Evolutionary conservation across 53 echinoderm and acorn worm genomes (phyloP), one percentile per base, ranked within the genome.

Genomic region (Luidia sarsii): DNA sequence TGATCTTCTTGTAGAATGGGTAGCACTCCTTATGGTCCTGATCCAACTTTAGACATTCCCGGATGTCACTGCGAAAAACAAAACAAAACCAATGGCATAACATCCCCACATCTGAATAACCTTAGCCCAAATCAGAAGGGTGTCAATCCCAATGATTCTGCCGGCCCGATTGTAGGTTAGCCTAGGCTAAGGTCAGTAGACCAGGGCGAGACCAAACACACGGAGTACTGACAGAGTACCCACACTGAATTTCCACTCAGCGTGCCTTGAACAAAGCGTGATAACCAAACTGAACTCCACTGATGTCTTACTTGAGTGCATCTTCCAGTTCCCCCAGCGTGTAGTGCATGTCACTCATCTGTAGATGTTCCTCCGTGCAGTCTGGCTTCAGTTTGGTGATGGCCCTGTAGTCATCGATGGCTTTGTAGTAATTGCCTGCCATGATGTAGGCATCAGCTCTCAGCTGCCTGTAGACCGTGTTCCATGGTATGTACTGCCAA

Each of bases 11-110:
- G 60, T 99, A 99, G 27, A 85, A 80, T 18, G 99, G 88, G 39
- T 82, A 80, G 39, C 99, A 94, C 51, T 90, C 48, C 41, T 99
- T 94, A 33, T 99, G 99, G 53, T 99, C 99, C 59, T 89, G 99
- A 64, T 94, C 99, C 22, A 99, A 70, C 68, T 99, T 99, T 4
- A 99, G 80, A 65, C 99, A 99, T 31, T 99, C 94, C 53, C 99
- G 81, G 13, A 99, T 89, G 81, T 89, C 91, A 15, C 99, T 99
- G 83, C n/a, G 48, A 46, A 10, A 57, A n/a, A n/a, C n/a, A 82
- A 49, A 34, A 52, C 80, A 86, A 41, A 41, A 41, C 11, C 41
- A 6, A 41, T 41, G 6, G 11, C 41, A 41, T 11, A 41, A 41
- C 11, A 6, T 41, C 41, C 11, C 41, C 11, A 11, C 41, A 7